Evolutionary conservation across 2,113 vertebrate species (phyloP).

Genomic region (Rhizomys pruinosus): DNA sequence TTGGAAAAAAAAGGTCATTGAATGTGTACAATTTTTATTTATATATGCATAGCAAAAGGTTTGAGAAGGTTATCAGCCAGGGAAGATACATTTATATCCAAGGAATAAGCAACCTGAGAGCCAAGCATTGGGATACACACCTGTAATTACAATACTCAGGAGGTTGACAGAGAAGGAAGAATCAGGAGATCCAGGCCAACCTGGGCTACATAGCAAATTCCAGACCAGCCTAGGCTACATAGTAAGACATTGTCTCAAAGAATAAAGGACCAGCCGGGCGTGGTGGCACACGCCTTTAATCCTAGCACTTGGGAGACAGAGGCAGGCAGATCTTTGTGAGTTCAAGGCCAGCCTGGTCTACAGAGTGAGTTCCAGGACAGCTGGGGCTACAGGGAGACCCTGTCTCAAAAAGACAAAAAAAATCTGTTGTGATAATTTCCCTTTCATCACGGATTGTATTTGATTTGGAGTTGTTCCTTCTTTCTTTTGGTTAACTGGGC

Average conservation of each 20-base stretch:
- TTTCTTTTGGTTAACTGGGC: too few species aligned
- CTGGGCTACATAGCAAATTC: background rate
- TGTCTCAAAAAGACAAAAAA: too few species aligned
- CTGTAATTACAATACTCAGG: background rate
- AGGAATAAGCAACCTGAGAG: background rate
- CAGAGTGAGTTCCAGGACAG: too few species aligned
- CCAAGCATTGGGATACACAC: background rate
- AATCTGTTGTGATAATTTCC: too few species aligned
- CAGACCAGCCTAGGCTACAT: background rate
- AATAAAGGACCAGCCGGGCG: background rate
- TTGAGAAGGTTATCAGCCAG: background rate
- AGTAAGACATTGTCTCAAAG: background rate
- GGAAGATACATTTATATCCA: background rate
- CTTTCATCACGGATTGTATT: too few species aligned
- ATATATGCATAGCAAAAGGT: background rate
- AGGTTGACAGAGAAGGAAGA: background rate
- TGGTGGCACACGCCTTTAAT: too few species aligned
- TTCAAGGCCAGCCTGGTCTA: too few species aligned
- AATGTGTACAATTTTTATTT: background rate
- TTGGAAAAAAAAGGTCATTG: background rate
- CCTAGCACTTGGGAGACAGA: too few species aligned
- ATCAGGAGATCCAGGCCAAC: background rate
- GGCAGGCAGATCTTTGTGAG: too few species aligned
- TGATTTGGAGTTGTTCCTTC: too few species aligned
- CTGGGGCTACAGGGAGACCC: too few species aligned